Conservation (phyloP, 2,797 vertebrate species). For the Dallia pectoralis region DNA sequence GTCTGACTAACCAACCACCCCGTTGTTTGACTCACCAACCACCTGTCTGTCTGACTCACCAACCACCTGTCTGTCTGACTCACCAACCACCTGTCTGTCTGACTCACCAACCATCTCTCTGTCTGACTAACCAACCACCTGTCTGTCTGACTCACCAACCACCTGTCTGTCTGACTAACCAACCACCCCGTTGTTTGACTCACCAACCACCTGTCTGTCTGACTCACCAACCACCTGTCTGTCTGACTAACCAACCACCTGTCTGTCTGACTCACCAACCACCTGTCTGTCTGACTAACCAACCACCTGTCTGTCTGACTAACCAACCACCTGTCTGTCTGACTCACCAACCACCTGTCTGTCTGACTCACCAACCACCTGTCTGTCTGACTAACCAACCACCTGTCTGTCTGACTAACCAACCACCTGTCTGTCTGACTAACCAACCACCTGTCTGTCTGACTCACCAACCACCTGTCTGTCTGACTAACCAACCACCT, state of each 20-base stretch:
- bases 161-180: slow-evolving; percentile 22
- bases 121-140: no score
- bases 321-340: slow-evolving; percentile 26
- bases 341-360: background rate
- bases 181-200: no score
- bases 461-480: slow-evolving; percentile 28
- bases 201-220: background rate
- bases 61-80: background rate
- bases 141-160: slow-evolving; percentile 19
- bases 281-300: slow-evolving; percentile 20
- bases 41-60: slow-evolving; percentile 20
- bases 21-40: slow-evolving; percentile 24
- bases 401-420: slow-evolving; percentile 10
- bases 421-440: slow-evolving; percentile 23
- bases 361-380: slow-evolving; percentile 25
- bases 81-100: slow-evolving; percentile 26
- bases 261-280: slow-evolving; percentile 19
- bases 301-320: background rate
- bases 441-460: background rate
- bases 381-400: slow-evolving; percentile 12
- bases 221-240: slow-evolving; percentile 28
- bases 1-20: no score
- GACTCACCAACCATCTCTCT: no score
- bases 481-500: background rate
- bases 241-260: background rate